Conservation (phyloP, 2,797 vertebrate species). For the Heterohyrax brucei region DNA sequence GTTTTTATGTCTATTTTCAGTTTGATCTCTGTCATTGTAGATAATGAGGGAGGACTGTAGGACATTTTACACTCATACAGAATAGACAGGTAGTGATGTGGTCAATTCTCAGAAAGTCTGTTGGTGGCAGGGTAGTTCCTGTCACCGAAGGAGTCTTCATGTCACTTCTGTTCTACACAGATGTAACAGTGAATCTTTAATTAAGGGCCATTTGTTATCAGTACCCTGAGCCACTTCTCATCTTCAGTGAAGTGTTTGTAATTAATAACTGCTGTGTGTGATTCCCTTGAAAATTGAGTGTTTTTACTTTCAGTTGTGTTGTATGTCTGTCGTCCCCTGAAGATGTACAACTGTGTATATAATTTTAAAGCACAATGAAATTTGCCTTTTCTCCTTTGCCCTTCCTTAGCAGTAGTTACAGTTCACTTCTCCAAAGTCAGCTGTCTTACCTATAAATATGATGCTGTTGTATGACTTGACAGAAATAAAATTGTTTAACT, state of each 20-base stretch:
- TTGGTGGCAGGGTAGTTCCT: background rate
- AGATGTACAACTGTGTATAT: background rate
- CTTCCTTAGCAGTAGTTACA: background rate
- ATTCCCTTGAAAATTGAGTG: constrained; percentile 17
- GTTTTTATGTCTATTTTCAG: background rate
- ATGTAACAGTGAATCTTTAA: background rate
- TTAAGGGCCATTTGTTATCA: background rate
- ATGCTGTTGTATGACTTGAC: background rate
- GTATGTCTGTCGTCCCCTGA: background rate
- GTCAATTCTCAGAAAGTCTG: background rate
- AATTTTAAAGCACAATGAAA: constrained; percentile 9
- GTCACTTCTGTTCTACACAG: background rate
- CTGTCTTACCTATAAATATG: background rate
- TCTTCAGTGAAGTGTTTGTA: constrained; percentile 13
- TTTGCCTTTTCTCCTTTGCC: background rate
- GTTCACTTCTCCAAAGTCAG: background rate
- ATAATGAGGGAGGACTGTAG: background rate
- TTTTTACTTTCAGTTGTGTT: background rate
- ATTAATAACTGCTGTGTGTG: background rate
- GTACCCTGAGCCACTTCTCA: background rate
- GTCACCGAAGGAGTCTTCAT: background rate
- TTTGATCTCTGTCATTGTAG: background rate
- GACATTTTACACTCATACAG: background rate
- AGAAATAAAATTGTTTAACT: constrained; percentile 16
- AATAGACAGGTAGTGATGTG: constrained; percentile 37